Conservation (phyloP, 2,888 invertebrate species). For the Cantharis rustica region DNA sequence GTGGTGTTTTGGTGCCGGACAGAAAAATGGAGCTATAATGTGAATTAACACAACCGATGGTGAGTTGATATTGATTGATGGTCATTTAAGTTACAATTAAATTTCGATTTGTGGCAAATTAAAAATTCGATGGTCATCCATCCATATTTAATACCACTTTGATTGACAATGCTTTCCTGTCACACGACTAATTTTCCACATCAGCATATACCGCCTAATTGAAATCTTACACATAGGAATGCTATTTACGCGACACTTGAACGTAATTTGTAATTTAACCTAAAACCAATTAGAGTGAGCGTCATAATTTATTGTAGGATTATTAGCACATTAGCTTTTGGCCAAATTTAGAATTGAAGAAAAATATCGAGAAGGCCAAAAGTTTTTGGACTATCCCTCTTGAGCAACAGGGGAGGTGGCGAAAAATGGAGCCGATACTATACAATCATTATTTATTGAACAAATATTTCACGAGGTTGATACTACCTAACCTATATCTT, state of each 20-base stretch:
- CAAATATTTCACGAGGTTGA: neutral
- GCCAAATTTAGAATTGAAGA: neutral
- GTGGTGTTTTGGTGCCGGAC: neutral
- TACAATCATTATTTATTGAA: neutral
- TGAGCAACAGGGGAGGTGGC: too few relatives aligned
- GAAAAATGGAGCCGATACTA: neutral
- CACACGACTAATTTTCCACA: neutral
- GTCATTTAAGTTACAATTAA: neutral
- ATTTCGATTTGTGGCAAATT: neutral
- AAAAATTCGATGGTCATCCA: neutral
- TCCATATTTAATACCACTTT: neutral
- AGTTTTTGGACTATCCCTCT: neutral
- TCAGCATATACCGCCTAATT: neutral
- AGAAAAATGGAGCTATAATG: neutral
- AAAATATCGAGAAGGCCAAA: neutral
- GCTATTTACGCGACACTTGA: neutral
- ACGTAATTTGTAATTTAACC: neutral
- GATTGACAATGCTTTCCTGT: neutral
- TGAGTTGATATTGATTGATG: neutral
- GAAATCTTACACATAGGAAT: neutral
- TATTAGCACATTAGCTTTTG: neutral
- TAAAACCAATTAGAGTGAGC: neutral
- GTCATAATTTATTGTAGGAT: neutral
- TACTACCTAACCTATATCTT: neutral
- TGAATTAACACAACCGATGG: neutral